Conservation (phyloP, 2,797 vertebrate species). For the Notamacropus eugenii region DNA sequence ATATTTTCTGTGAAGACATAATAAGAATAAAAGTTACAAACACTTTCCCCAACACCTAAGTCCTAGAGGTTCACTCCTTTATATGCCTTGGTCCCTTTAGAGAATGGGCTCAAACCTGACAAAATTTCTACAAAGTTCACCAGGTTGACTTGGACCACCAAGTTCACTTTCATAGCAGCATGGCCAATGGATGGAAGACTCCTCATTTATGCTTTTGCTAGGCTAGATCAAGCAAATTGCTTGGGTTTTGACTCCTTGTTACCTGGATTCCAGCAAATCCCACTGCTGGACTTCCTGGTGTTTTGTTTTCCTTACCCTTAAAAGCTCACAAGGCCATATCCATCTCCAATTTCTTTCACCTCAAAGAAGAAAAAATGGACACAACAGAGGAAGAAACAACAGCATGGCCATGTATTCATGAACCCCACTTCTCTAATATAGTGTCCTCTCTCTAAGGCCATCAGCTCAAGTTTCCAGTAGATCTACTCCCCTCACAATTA, state of each 20-base stretch:
- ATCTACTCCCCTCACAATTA: background rate
- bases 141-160: background rate
- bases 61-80: background rate
- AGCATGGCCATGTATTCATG: background rate
- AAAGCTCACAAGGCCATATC: background rate
- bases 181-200: background rate
- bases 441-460: background rate
- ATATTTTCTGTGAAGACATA: background rate
- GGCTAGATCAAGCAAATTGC: background rate
- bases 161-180: background rate
- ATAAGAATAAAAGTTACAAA: background rate
- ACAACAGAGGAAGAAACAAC: background rate
- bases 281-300: background rate
- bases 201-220: background rate
- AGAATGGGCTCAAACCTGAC: background rate
- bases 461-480: background rate
- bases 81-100: background rate
- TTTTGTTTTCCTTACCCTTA: background rate
- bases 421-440: background rate
- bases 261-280: background rate
- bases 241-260: background rate
- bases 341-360: background rate
- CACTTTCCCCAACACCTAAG: background rate
- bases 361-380: background rate
- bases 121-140: background rate